Base-by-base conservation (phyloP, 2,797 vertebrate genomes). In the Poeciliopsis presidionis region DNA sequence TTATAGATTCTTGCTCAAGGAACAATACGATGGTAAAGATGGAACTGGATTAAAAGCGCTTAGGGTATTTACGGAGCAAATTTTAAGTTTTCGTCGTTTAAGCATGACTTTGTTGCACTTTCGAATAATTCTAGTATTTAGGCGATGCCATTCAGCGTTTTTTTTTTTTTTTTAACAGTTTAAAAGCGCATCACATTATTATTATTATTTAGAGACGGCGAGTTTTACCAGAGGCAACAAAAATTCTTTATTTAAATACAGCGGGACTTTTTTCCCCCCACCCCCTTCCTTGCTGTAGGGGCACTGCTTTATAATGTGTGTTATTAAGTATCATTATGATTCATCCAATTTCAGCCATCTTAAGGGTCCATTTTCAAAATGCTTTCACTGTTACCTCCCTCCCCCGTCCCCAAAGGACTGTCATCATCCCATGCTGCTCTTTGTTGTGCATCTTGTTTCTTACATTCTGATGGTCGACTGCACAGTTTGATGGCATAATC, bases 401-500 rank as follows among this genome's bases (percentile, higher is more conserved):
- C 25, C 11, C 7, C 22, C 73, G 39, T 13, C 9, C 25, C 72
- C 20, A 9, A 39, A 76, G 59, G 71, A 73, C 61, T 45, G 33
- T n/a, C 47, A 57, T 57, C 43, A 67, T 69, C 43, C 30, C 45
- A 12, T 30, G 73, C 45, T 25, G 33, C 22, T 74, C 30, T 70
- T 71, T 16, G 41, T 51, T 46, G 33, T 76, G 16, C 1, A 22
- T 14, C 8, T 36, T 53, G 47, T 69, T 46, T n/a, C 72, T 69
- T n/a, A 79, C 63, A 43, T 72, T 81, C 51, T 61, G 70, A 76
- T 70, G 74, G 70, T 76, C 49, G 47, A 70, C 43, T 77, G 53
- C 71, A 72, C 77, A 30, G 43, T 67, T 76, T 76, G 63, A 73
- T 75, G 78, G 8, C 77, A 20, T 72, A 72, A 77, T 82, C 55